Evolutionary conservation across 2,113 vertebrate species (phyloP).

Genomic region (Narcine bancroftii): DNA sequence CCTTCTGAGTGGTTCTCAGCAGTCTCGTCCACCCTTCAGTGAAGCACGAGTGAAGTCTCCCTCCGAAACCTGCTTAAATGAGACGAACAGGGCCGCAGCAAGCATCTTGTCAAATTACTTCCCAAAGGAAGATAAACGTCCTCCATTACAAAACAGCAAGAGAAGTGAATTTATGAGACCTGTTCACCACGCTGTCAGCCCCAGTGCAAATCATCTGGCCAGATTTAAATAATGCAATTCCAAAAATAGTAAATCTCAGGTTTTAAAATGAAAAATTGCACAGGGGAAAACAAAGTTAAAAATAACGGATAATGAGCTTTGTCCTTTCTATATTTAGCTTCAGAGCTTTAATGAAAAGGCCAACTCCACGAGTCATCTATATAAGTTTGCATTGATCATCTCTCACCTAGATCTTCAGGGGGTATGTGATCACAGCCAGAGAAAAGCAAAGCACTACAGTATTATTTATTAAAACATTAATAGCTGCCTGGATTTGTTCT

Average conservation of each 20-base stretch:
- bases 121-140: background rate
- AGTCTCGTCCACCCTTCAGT: background rate
- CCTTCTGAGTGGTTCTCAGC: background rate
- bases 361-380: background rate
- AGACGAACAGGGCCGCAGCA: background rate
- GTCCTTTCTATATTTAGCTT: slow-evolving; percentile 14
- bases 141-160: background rate
- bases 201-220: too few species aligned
- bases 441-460: background rate
- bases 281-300: slow-evolving; percentile 3
- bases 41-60: background rate
- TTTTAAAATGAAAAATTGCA: slow-evolving; percentile 18
- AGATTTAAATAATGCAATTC: slow-evolving; percentile 22
- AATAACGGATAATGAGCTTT: slow-evolving; percentile 26
- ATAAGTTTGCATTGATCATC: background rate
- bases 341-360: background rate
- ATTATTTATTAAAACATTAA: slow-evolving; percentile 10
- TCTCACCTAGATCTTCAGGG: too few species aligned
- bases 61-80: background rate
- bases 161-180: background rate
- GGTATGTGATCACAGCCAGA: background rate
- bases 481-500: background rate
- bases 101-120: background rate
- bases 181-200: too few species aligned
- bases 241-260: slow-evolving; percentile 13